These are phyloP conservation scores for Thalpophila matura DNA, from an alignment of 2,888 invertebrate genomes.

Conservation along the genomic window DNA sequence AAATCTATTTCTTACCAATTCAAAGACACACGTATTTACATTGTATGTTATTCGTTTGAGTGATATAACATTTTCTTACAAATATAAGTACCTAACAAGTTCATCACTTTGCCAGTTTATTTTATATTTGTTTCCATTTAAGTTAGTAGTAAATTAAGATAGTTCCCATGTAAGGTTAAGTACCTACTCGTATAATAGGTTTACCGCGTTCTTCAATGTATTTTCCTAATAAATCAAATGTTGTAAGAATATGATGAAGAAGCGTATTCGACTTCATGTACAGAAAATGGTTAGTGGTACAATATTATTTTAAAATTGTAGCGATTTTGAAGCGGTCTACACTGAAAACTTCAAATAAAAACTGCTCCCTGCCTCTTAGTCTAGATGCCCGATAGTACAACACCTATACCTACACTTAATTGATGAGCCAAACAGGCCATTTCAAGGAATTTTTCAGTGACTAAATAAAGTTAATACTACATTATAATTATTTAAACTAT, in stretches of 20 bases:
- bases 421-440: conserved; percentile 2
- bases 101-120: conserved; percentile 16
- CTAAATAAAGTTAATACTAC: conserved; percentile 25
- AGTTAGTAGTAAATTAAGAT: conserved; percentile 1
- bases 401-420: conserved; percentile 41
- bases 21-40: conserved; percentile 50
- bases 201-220: not conserved
- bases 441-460: conserved; percentile 65
- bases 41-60: conserved; percentile 61
- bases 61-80: conserved; percentile 46
- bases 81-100: conserved; percentile 27
- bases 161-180: not conserved
- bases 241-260: conserved; percentile 5
- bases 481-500: conserved; percentile 38
- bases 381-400: conserved; percentile 52
- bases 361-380: conserved; percentile 51
- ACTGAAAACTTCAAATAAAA: conserved; percentile 68
- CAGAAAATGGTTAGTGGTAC: conserved; percentile 7
- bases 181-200: too few species aligned
- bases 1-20: conserved; percentile 56
- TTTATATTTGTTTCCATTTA: conserved; percentile 6
- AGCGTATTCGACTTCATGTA: conserved; percentile 12
- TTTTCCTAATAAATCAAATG: not conserved
- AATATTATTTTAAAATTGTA: conserved; percentile 37
- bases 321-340: conserved; percentile 71